A percentile compares a stretch with the other conserved stretches of the same genome.
These are phyloP conservation scores for Hoplias malabaricus DNA, from an alignment of 2,113 vertebrate species.

Conservation along the genomic window DNA sequence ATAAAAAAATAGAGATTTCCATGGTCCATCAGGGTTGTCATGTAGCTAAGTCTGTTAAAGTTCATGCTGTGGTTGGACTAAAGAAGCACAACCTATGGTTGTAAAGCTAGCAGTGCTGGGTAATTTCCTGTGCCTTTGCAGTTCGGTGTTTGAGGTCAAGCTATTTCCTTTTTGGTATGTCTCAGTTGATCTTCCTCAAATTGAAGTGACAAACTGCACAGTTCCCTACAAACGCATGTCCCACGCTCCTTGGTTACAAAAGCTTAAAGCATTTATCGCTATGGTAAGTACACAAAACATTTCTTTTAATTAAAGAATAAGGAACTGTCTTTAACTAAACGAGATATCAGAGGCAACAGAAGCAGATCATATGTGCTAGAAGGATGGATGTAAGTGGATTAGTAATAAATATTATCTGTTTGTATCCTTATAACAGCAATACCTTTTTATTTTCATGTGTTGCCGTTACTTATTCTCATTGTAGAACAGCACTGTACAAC, in stretches of 20 bases:
- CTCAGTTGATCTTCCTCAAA: constrained; percentile 52
- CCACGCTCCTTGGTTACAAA: background rate
- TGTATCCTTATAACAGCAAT: background rate
- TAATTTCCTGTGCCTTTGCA: constrained; percentile 56
- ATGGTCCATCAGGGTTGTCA: background rate
- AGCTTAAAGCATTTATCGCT: constrained; percentile 5
- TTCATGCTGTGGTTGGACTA: constrained; percentile 31
- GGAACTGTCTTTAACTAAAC: background rate
- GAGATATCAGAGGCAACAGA: too few species aligned
- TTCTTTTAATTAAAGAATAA: background rate
- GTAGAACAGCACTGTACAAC: too few species aligned
- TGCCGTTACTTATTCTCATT: too few species aligned
- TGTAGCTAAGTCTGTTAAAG: background rate
- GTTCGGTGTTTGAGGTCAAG: constrained; percentile 56
- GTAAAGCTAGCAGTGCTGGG: constrained; percentile 40
- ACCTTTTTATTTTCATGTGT: background rate
- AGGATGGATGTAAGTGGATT: background rate
- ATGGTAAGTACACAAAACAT: constrained; percentile 45
- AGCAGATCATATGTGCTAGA: too few species aligned
- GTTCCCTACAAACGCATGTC: constrained; percentile 34
- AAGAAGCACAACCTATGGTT: constrained; percentile 34
- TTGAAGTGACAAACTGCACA: constrained; percentile 49
- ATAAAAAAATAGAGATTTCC: background rate
- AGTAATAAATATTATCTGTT: background rate
- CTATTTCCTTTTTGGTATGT: constrained; percentile 57